Evolutionary conservation across 2,113 vertebrate genomes (phyloP).

Genomic region (Limnothrissa miodon): DNA sequence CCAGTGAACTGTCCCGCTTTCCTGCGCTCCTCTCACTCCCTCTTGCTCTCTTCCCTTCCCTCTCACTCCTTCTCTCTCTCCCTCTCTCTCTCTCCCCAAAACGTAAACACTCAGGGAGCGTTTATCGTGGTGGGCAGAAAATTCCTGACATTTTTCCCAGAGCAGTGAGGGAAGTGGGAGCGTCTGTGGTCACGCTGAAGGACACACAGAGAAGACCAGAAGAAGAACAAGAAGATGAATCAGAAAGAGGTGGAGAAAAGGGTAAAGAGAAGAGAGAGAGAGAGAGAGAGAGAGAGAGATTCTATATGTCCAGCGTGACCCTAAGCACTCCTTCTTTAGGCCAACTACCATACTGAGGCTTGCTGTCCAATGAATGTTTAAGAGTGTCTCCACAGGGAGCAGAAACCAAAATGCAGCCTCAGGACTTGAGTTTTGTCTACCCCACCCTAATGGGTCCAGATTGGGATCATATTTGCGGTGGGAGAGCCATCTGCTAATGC

Average conservation of each 20-base stretch:
- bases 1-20: not conserved
- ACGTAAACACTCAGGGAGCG: slow-evolving; percentile 37
- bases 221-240: not conserved
- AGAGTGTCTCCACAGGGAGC: not conserved
- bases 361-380: not conserved
- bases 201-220: slow-evolving; percentile 37
- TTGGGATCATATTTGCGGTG: slow-evolving; percentile 11
- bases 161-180: slow-evolving; percentile 40
- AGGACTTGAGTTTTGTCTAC: not conserved
- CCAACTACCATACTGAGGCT: not conserved
- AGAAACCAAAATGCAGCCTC: slow-evolving; percentile 11
- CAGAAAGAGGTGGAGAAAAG: too few relatives aligned
- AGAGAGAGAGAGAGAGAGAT: not conserved
- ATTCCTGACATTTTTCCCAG: slow-evolving; percentile 57
- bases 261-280: slow-evolving; percentile 10
- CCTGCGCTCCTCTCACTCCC: slow-evolving; percentile 5
- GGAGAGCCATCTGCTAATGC: not conserved
- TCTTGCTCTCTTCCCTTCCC: slow-evolving; percentile 14
- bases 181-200: slow-evolving; percentile 49
- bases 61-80: slow-evolving; percentile 14
- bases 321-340: not conserved
- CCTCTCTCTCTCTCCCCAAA: slow-evolving; percentile 21
- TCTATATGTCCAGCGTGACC: not conserved
- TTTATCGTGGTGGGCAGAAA: slow-evolving; percentile 39
- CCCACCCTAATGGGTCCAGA: slow-evolving; percentile 5